Base-by-base conservation (phyloP, 2,113 vertebrate genomes). In the Polypterus bichir region DNA sequence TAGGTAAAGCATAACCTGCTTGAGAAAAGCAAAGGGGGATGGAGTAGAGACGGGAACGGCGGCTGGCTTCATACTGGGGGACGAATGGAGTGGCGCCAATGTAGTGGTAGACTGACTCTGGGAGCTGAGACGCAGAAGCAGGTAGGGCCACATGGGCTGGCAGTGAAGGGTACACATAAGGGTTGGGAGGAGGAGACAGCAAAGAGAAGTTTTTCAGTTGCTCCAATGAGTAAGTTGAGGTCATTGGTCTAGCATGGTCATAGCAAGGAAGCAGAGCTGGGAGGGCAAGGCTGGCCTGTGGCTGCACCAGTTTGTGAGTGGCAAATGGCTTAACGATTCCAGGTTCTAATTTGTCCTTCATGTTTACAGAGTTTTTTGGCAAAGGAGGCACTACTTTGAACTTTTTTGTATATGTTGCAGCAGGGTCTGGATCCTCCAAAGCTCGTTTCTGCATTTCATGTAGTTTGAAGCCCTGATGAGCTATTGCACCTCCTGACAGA, bases 321-420 rank as follows among this genome's bases (percentile, higher is more conserved):
- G 71, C 48, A 6, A 74, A 64, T 44, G 70, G 66, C 55, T 83
- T 86, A 47, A 78, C 71, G 5, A 68, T 57, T 57, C 68, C 62
- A 48, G 79, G 68, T 69, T 77, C 79, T 49, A 71, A 67, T 65
- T 76, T 82, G 7, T 85, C 84, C 68, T 78, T 78, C 60, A 73
- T 77, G 46, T 86, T 84, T 9, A 63, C 51, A 44, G 49, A 51
- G 49, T 51, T 9, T 51, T 73, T 74, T 46, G 63, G 57, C 68
- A 75, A 71, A 0, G 68, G 65, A 4, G 63, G 5, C 4, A 65
- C 3, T 7, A 63, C 60, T 59, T 64, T 68, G 51, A 66, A 54
- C 62, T 75, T 86, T 68, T 79, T 83, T 1, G 62, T 48, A 5
- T 64, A 70, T 4, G 64, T 47, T 9, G 71, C 7, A 48, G 68